phyloP scores from a whole-genome alignment of 2,888 invertebrate species.

The Watsonalla cultraria region DNA sequence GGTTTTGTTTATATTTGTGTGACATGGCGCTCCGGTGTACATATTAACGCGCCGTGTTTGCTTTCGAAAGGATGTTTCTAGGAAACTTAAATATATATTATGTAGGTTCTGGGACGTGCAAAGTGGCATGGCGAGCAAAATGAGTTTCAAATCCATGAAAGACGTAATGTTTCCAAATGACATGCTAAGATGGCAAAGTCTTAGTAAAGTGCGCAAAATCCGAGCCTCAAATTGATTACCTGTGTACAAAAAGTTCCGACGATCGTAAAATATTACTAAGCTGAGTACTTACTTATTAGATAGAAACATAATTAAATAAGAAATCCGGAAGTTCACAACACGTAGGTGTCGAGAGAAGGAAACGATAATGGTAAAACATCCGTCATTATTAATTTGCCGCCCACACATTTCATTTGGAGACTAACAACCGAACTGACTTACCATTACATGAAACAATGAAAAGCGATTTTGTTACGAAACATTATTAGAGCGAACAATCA shows the following conservation, averaged over 20 bases:
- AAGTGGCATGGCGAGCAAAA: neutral
- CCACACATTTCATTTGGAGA: constrained; percentile 22
- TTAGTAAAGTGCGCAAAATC: neutral
- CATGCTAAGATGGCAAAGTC: too few species aligned
- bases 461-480: constrained; percentile 47
- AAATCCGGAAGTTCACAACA: neutral
- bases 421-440: constrained; percentile 39
- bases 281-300: too few species aligned
- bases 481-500: constrained; percentile 42
- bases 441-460: constrained; percentile 42
- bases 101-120: neutral
- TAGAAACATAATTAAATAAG: too few species aligned
- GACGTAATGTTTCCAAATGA: neutral
- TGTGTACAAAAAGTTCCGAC: too few species aligned
- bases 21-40: constrained; percentile 28
- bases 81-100: constrained; percentile 18
- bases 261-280: too few species aligned
- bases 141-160: neutral
- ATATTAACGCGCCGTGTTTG: constrained; percentile 32
- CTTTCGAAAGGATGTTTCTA: constrained; percentile 19
- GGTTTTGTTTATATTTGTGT: constrained; percentile 49
- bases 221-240: neutral
- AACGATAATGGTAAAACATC: neutral
- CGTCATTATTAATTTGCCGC: constrained; percentile 27
- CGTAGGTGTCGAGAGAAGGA: neutral